These are phyloP conservation scores for Ailuropoda melanoleuca DNA, from an alignment of 2,113 vertebrate genomes.

Conservation along the genomic window DNA sequence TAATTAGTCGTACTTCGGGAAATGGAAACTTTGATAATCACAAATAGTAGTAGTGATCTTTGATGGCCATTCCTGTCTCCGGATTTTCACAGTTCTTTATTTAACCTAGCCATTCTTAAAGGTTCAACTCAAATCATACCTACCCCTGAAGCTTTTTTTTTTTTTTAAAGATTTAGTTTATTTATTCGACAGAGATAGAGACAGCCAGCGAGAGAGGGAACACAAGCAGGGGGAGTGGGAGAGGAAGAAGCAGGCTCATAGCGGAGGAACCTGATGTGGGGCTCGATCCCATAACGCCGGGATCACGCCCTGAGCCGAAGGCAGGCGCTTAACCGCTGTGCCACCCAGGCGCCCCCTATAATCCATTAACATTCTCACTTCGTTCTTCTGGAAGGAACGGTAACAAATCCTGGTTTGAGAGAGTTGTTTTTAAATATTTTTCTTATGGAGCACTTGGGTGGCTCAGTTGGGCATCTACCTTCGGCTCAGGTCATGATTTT, in stretches of 20 bases:
- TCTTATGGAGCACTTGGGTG: not conserved
- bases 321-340: no score
- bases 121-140: not conserved
- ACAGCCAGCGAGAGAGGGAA: no score
- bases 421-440: not conserved
- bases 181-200: no score
- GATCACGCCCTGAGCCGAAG: no score
- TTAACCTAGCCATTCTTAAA: not conserved
- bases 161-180: no score
- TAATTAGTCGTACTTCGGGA: not conserved
- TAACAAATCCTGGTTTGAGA: conserved; percentile 18
- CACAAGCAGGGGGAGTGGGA: no score
- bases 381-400: not conserved
- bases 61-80: not conserved
- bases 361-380: not conserved
- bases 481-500: not conserved
- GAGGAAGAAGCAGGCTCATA: no score
- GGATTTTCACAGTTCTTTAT: not conserved
- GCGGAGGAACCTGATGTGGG: no score
- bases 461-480: rapidly evolving
- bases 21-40: not conserved
- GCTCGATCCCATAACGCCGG: no score
- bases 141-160: not conserved
- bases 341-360: no score
- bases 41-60: not conserved